These are phyloP conservation scores for Diadema setosum DNA, from an alignment of 35 echinoderm and acorn worm species.

Conservation along the genomic window DNA sequence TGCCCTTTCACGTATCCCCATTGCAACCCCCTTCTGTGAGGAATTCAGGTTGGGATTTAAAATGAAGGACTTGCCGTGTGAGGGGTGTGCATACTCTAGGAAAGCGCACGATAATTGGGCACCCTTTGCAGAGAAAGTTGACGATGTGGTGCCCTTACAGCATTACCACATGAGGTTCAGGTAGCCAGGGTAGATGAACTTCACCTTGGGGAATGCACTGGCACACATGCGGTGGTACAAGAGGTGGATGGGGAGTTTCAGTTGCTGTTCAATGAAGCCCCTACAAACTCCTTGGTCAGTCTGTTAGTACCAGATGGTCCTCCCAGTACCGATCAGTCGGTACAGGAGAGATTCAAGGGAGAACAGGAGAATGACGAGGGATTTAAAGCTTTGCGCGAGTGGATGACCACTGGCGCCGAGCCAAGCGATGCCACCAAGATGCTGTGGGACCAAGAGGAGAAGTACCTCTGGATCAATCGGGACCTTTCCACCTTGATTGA, in stretches of 20 bases:
- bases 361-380: constrained; percentile 10
- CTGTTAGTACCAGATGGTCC: too few species aligned
- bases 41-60: not conserved
- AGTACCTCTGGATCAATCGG: constrained; percentile 27
- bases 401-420: not conserved
- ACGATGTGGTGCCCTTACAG: constrained; percentile 34
- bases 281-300: too few species aligned
- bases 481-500: not conserved
- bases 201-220: too few species aligned
- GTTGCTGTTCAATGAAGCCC: too few species aligned
- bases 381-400: not conserved
- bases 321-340: too few species aligned
- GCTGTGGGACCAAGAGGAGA: not conserved
- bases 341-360: not conserved
- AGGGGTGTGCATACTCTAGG: constrained; percentile 28
- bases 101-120: constrained; percentile 38
- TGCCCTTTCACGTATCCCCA: constrained; percentile 13
- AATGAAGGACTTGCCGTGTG: constrained; percentile 23
- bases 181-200: too few species aligned
- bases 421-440: constrained; percentile 1
- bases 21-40: not conserved
- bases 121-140: constrained; percentile 12
- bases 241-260: not conserved
- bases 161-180: too few species aligned
- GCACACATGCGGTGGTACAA: too few species aligned